Evolutionary conservation across 2,888 invertebrate species (phyloP).

Genomic region (Philonicus albiceps): DNA sequence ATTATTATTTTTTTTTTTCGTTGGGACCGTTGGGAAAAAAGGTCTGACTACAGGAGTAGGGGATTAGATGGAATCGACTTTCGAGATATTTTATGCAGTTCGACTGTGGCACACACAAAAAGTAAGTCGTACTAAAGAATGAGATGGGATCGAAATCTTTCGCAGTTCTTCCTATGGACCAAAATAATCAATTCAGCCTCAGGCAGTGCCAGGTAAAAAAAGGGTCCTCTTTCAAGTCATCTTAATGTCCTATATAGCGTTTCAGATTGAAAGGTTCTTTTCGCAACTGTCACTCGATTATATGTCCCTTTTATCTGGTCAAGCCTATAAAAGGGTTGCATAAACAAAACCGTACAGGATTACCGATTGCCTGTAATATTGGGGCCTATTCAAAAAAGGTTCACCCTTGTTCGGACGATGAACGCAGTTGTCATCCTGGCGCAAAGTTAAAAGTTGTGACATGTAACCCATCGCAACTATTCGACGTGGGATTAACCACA

Average conservation of each 20-base stretch:
- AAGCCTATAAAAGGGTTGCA: conserved; percentile 31
- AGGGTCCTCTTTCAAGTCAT: neutral
- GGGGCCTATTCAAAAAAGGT: neutral
- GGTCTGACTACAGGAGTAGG: neutral
- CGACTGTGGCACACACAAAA: neutral
- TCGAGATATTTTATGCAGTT: conserved; percentile 24
- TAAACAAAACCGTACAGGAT: conserved; percentile 38
- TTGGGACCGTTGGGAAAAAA: neutral
- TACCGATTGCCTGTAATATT: conserved; percentile 27
- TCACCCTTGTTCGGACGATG: neutral
- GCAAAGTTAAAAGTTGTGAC: neutral
- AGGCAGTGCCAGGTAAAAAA: neutral
- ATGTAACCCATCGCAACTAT: neutral
- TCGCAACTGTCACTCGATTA: conserved; percentile 29
- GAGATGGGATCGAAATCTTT: neutral
- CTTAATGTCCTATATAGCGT: conserved; percentile 16
- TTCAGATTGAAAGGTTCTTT: conserved; percentile 33
- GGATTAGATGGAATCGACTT: neutral
- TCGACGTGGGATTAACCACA: neutral
- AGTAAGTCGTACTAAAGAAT: neutral
- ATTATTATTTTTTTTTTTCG: neutral
- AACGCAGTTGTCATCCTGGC: neutral
- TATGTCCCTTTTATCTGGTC: conserved; percentile 27
- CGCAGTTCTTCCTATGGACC: neutral
- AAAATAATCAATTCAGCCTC: conserved; percentile 14